phyloP scores from a whole-genome alignment of 2,113 vertebrate species.

The Hoplias malabaricus region DNA sequence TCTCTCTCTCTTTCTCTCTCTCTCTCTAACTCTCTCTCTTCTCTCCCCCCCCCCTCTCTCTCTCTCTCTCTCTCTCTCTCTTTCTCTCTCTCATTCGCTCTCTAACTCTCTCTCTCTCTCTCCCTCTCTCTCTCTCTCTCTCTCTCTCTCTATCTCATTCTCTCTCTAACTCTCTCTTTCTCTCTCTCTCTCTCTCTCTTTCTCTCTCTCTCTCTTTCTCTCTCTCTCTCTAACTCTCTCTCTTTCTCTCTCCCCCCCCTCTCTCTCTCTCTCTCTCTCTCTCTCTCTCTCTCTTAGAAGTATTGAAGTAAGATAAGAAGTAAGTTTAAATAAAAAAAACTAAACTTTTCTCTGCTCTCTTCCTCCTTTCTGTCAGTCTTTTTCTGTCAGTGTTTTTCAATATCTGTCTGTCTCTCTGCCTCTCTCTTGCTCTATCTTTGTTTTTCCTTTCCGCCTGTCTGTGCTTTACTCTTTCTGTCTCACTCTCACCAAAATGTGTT shows the following conservation, averaged over 20 bases:
- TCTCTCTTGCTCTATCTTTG: no score
- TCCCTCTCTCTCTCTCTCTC: neutral
- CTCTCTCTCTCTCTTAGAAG: slow-evolving; percentile 8
- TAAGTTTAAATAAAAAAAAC: no score
- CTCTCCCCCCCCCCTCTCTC: no score
- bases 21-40: no score
- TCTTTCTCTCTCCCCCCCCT: neutral
- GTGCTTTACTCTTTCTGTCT: no score
- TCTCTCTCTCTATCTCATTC: slow-evolving; percentile 22
- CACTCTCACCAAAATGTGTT: no score
- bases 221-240: slow-evolving; percentile 8
- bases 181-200: neutral
- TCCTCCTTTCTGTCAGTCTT: neutral
- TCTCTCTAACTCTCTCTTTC: no score
- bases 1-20: slow-evolving; percentile 5
- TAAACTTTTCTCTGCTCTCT: neutral
- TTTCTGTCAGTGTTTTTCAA: neutral
- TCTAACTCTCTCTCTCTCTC: neutral
- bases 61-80: neutral
- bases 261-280: neutral
- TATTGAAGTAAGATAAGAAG: no score
- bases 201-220: neutral
- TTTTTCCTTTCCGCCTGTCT: no score
- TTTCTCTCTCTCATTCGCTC: slow-evolving; percentile 12
- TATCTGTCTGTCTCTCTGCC: no score